These are phyloP conservation scores for Aphrophora alni DNA, from an alignment of 2,888 invertebrate species.

Conservation along the genomic window DNA sequence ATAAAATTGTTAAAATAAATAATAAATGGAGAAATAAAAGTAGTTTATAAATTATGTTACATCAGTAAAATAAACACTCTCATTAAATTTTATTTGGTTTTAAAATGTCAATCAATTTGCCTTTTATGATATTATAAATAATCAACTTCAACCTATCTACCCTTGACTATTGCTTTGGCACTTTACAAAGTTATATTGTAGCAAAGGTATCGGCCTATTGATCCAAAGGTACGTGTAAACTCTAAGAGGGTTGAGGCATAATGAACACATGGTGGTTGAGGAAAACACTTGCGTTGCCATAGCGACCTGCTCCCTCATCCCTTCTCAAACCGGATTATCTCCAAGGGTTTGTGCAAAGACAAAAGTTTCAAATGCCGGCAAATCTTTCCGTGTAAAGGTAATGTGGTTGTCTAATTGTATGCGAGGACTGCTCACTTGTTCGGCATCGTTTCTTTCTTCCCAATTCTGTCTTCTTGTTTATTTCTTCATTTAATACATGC, in stretches of 20 bases:
- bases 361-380: constrained; percentile 2
- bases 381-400: background rate
- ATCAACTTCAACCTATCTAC: no score
- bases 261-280: constrained; percentile 9
- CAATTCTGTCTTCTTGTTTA: background rate
- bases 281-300: background rate
- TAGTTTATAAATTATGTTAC: no score
- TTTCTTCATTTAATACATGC: background rate
- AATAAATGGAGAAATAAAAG: no score
- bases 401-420: background rate
- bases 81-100: no score
- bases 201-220: background rate
- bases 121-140: no score
- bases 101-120: no score
- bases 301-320: background rate
- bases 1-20: no score
- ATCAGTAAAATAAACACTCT: no score
- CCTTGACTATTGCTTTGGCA: no score
- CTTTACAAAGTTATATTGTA: background rate
- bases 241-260: background rate
- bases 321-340: background rate
- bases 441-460: background rate
- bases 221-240: background rate
- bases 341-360: constrained; percentile 6
- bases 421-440: background rate